Base-by-base conservation (phyloP, 2,888 invertebrate species). In the Drosophila recens region DNA sequence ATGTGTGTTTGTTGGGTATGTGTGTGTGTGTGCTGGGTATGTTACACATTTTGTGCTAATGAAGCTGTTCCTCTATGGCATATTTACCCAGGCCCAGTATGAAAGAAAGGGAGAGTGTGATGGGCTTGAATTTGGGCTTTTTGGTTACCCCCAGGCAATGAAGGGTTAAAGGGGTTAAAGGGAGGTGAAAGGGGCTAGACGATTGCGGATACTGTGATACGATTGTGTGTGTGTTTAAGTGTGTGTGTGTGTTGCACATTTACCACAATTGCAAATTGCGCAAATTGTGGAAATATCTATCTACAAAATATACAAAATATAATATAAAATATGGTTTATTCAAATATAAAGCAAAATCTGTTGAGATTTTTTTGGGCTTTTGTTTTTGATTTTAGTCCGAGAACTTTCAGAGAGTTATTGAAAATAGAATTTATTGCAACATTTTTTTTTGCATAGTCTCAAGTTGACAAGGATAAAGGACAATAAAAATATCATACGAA, bases 1-100 rank as follows among this genome's bases (percentile, higher is more conserved):
- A 17, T 52, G 27, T 36, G 10, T 52, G 45, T 57, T 43, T 52
- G 27, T 58, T 40, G 27, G 48, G 51, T 27, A 6, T 6, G 11
- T 8, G 38, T 53, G 52, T 51, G 48, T 52, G 27, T 57, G 36
- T 52, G 27, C 48, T 4, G 57, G 65, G 53, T 57, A 43, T 45
- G 53, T 52, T 71, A 62, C 62, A 57, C 54, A 71, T 61, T 87
- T 77, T 66, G 56, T 69, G 72, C 87, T 78, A 87, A 82, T 82
- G 72, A 87, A 83, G 81, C 84, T 70, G 56, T 74, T 80, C 56
- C 66, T 66, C 51, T 42, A 43, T 63, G 65, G n/a, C 52, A 59
- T 59, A 68, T 72, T 72, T 75, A 64, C 59, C 20, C 48, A 64
- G 20, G 10, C 20, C 23, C 17, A 1, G 9, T n/a, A 17, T 34